A percentile compares a stretch with the other conserved stretches of the same genome.
Conservation (phyloP, 2,797 vertebrate genomes). For the Silurus lanzhouensis region DNA sequence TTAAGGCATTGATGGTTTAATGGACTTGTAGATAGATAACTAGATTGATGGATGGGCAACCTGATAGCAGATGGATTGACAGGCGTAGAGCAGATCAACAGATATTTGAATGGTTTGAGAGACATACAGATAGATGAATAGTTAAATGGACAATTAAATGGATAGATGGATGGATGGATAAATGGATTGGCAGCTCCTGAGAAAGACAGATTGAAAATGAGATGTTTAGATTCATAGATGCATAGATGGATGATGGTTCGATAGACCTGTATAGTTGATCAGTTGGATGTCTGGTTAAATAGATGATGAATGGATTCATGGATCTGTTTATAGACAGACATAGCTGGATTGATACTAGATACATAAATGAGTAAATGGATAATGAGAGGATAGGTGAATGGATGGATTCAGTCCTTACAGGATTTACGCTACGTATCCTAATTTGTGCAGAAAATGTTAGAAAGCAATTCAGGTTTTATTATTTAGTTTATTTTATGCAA, state of each 20-base stretch:
- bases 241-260: neutral
- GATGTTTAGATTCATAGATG: neutral
- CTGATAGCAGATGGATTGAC: neutral
- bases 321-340: neutral
- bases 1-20: neutral
- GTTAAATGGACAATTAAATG: neutral
- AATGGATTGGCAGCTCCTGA: too few species aligned
- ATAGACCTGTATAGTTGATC: neutral
- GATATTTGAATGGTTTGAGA: neutral
- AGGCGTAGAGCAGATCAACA: too few species aligned
- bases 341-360: neutral
- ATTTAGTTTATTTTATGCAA: neutral
- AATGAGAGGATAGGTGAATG: neutral
- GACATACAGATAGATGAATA: neutral
- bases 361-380: neutral
- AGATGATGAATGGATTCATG: neutral
- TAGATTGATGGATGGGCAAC: neutral
- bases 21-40: neutral
- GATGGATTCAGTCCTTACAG: neutral
- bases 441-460: neutral
- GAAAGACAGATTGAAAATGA: neutral
- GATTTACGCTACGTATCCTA: neutral
- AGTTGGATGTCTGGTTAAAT: neutral
- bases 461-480: neutral
- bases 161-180: neutral